Conservation (phyloP, 2,888 invertebrate genomes). For the Pseudococcus viburni region DNA sequence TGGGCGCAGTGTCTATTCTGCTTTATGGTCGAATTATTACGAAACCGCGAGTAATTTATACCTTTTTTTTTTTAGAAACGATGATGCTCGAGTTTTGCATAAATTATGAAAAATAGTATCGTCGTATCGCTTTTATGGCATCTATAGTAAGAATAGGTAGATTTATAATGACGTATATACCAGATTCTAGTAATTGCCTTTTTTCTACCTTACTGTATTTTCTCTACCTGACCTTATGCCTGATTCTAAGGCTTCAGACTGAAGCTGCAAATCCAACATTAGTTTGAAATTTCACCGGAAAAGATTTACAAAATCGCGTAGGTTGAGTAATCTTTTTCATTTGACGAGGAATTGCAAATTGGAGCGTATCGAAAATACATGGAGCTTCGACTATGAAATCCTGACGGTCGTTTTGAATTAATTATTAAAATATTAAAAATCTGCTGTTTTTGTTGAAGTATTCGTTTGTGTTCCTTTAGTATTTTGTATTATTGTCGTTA, state of each 20-base stretch:
- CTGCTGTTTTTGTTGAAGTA: no score
- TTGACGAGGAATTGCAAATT: background rate
- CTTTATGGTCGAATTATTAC: background rate
- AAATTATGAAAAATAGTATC: slow-evolving; percentile 14
- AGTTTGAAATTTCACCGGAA: background rate
- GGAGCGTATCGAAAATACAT: background rate
- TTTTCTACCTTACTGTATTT: background rate
- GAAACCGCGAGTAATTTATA: slow-evolving; percentile 40
- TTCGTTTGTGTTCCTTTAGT: no score
- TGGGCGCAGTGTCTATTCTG: background rate
- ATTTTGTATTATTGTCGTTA: no score
- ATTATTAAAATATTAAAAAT: no score
- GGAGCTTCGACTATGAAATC: background rate
- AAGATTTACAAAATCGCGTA: background rate
- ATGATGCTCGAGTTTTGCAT: slow-evolving; percentile 16
- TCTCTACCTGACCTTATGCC: background rate
- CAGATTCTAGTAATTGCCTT: slow-evolving; percentile 7
- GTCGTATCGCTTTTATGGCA: background rate
- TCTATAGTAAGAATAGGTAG: no score
- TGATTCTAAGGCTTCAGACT: background rate
- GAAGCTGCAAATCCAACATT: background rate
- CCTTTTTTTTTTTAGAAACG: slow-evolving; percentile 20
- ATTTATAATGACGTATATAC: background rate
- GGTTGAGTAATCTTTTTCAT: background rate
- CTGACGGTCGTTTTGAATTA: background rate